Evolutionary conservation across 2,113 vertebrate genomes (phyloP).

Genomic region (Malurus cyaneus): DNA sequence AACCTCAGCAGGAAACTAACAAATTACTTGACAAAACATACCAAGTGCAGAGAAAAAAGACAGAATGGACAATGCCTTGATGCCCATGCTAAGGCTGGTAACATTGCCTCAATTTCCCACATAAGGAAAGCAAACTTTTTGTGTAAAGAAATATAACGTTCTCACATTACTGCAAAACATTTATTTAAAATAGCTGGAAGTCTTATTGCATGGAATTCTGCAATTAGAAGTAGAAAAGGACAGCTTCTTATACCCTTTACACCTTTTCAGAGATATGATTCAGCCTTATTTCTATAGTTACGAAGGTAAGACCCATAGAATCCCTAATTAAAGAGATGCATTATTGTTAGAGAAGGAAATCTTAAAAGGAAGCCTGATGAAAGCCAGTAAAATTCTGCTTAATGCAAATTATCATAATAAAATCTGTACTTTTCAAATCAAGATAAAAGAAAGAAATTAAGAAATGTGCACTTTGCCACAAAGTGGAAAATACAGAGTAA

Average conservation of each 20-base stretch:
- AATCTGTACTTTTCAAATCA: neutral
- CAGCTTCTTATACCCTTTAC: neutral
- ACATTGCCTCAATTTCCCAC: neutral
- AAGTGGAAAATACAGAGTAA: neutral
- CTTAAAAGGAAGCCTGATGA: neutral
- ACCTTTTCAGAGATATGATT: neutral
- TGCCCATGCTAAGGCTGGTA: neutral
- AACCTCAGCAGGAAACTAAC: neutral
- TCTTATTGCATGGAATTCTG: neutral
- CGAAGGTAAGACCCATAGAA: rapidly evolving
- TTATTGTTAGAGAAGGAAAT: neutral
- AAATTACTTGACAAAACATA: neutral
- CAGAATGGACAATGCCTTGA: neutral
- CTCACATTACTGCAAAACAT: neutral
- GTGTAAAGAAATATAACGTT: neutral
- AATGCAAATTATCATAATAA: neutral
- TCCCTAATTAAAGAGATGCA: neutral
- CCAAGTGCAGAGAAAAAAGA: neutral
- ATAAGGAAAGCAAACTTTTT: neutral
- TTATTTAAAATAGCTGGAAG: neutral
- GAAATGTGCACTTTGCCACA: neutral
- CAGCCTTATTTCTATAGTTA: neutral
- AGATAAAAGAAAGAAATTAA: neutral
- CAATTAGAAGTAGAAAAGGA: neutral
- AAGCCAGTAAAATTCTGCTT: neutral